A percentile compares a stretch with the other conserved stretches of the same genome.
Evolutionary conservation across 2,113 vertebrate genomes (phyloP).

Genomic region (Rostratula benghalensis): DNA sequence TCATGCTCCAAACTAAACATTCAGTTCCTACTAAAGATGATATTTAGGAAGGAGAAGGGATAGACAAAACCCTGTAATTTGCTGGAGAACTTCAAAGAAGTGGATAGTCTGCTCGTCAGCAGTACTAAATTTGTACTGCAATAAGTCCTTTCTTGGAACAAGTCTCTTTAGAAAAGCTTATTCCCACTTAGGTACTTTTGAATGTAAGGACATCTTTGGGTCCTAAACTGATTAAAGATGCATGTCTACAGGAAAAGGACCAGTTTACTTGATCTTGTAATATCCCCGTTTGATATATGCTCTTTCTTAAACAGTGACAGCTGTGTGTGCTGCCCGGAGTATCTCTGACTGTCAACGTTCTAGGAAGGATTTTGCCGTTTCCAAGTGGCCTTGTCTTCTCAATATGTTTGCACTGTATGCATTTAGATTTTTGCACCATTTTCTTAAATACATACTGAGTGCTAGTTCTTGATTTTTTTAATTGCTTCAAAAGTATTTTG

Average conservation of each 20-base stretch:
- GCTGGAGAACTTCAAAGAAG: not conserved
- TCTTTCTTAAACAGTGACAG: not conserved
- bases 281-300: not conserved
- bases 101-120: not conserved
- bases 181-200: not conserved
- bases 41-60: not conserved
- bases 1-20: rapidly evolving
- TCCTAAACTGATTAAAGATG: not conserved
- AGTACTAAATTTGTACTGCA: not conserved
- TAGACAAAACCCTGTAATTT: not conserved
- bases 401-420: not conserved
- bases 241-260: not conserved
- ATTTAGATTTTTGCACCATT: not conserved
- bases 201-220: rapidly evolving
- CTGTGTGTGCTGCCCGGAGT: not conserved
- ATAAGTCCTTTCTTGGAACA: not conserved
- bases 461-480: not conserved
- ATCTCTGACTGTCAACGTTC: not conserved
- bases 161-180: not conserved
- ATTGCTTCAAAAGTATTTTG: not conserved
- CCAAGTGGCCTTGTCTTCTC: not conserved
- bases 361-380: not conserved
- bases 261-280: not conserved
- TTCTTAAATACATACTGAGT: not conserved
- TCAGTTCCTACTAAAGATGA: not conserved